phyloP scores from a whole-genome alignment of 2,113 vertebrate species.

The Siphamia tubifer region DNA sequence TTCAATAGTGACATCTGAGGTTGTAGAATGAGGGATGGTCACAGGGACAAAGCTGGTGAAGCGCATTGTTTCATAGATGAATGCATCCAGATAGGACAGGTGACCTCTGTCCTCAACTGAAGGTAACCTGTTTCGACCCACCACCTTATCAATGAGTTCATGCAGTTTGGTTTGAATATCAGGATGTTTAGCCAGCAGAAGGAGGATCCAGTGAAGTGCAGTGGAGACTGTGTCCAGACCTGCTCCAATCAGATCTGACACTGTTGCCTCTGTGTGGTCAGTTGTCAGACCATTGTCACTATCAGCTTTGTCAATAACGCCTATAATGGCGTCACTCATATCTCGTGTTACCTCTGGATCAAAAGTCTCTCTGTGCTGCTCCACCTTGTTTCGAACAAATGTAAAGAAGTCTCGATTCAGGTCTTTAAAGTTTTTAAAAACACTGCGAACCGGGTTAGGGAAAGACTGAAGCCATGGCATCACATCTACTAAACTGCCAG shows the following conservation, averaged over 20 bases:
- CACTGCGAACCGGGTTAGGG: conserved; percentile 82
- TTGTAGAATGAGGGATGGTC: conserved; percentile 88
- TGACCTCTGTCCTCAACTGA: conserved; percentile 69
- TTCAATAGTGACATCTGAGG: conserved; percentile 78
- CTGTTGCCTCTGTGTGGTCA: conserved; percentile 69
- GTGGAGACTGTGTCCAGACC: conserved; percentile 82
- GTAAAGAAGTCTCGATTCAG: conserved; percentile 79
- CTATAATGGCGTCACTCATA: conserved; percentile 80
- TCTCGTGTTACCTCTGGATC: conserved; percentile 67
- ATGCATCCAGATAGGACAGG: conserved; percentile 81
- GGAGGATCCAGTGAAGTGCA: conserved; percentile 80
- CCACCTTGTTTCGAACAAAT: conserved; percentile 79
- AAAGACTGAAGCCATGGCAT: conserved; percentile 86
- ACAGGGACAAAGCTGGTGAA: conserved; percentile 87
- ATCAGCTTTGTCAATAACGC: conserved; percentile 36
- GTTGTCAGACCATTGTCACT: conserved; percentile 55
- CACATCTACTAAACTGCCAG: conserved; percentile 84
- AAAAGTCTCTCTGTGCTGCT: conserved; percentile 76
- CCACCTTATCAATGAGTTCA: conserved; percentile 79
- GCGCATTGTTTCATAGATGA: conserved; percentile 84
- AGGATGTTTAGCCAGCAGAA: conserved; percentile 82
- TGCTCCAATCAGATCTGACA: conserved; percentile 81
- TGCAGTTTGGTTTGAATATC: conserved; percentile 79
- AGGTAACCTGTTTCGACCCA: conserved; percentile 81
- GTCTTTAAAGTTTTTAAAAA: conserved; percentile 79